Base-by-base conservation (phyloP, 2,797 vertebrate species). In the Crenuchus spilurus region DNA sequence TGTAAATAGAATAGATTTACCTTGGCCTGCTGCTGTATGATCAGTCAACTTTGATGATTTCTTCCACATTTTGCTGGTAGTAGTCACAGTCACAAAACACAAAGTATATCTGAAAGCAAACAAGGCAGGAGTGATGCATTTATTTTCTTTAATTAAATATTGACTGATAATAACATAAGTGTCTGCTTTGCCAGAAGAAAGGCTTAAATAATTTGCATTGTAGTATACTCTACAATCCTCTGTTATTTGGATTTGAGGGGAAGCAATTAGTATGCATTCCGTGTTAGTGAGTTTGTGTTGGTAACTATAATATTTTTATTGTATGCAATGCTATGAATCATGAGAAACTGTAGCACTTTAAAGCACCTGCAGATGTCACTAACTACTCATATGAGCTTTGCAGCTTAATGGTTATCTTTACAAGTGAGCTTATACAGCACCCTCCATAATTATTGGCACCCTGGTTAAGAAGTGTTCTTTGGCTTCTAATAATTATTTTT, bases 11-110 rank as follows among this genome's bases (percentile, higher is more conserved):
- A 7, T 33, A 18, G 10, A 44, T 51, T 74, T 65, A 89, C 88
- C 86, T 88, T 90, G 85, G 42, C 88, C 88, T 24, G 31, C n/a
- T 54, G 76, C 80, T 0, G 84, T 87, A 67, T 82, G 85, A 14
- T 88, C 85, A 0, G 70, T 31, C 73, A 82, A 66, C 70, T 85
- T 85, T 2, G 83, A 76, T 48, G 51, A 22, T 39, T 28, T 88
- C 78, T 62, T 77, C 14, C 85, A 85, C 87, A 90, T 91, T 76
- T 83, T 82, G 65, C 14, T 4, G 48, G 28, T 39, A 78, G 55
- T 72, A 18, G 6, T 30, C 8, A 48, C 3, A 11, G 49, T 60
- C 30, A 68, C 74, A 26, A 75, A 77, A 70, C 76, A 75, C 72
- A 72, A 39, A 66, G 46, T 18, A 58, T 66, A 52, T 70, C 24